Conservation (phyloP, 2,113 vertebrate species). For the Neotoma lepida region DNA sequence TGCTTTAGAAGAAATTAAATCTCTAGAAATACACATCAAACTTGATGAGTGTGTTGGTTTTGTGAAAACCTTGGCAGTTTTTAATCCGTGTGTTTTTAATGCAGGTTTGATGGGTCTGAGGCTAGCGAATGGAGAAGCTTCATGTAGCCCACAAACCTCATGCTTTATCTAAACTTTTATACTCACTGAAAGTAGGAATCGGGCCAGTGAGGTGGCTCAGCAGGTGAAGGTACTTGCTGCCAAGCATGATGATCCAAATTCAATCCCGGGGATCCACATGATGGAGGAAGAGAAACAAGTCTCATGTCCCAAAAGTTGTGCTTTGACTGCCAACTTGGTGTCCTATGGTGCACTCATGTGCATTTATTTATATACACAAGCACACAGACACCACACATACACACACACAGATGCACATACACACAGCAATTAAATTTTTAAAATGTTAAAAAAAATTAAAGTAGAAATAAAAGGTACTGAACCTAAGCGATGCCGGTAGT, state of each 20-base stretch:
- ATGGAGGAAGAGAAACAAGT: background rate
- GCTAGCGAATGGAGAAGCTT: background rate
- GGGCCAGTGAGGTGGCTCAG: background rate
- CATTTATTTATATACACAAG: background rate
- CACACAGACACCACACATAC: too few species aligned
- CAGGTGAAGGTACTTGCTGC: background rate
- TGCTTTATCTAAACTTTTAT: background rate
- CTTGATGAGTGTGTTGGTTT: constrained; percentile 34
- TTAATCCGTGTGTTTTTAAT: background rate
- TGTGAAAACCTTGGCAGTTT: constrained; percentile 18
- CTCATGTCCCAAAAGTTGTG: background rate
- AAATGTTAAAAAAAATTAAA: background rate
- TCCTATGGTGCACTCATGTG: background rate
- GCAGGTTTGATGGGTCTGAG: too few species aligned
- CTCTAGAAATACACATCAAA: constrained; percentile 20
- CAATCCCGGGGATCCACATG: background rate
- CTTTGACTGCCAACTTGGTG: background rate
- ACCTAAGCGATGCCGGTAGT: background rate
- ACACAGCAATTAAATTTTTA: background rate
- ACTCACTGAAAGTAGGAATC: background rate
- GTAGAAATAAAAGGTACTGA: constrained; percentile 49
- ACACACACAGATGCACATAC: background rate
- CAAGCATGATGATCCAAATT: background rate
- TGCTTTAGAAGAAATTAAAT: constrained; percentile 63
- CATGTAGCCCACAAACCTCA: background rate